Conservation (phyloP, 2,797 vertebrate genomes). For the Pseudochromis fuscus region DNA sequence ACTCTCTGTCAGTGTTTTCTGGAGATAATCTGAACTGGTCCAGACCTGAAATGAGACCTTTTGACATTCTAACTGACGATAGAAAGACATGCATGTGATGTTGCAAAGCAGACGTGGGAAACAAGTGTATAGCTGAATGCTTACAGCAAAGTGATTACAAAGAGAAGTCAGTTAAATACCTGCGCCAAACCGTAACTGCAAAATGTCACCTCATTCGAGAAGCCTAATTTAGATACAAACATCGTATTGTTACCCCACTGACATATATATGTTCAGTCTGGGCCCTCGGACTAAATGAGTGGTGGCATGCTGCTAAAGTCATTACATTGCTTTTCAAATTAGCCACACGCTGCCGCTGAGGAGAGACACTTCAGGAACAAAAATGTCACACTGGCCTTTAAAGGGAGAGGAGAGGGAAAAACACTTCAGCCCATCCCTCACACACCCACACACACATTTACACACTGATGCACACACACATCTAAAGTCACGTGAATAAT, state of each 20-base stretch:
- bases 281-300: neutral
- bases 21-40: too few relatives aligned
- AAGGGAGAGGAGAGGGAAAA: slow-evolving; percentile 31
- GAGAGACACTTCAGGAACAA: slow-evolving; percentile 39
- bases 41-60: too few relatives aligned
- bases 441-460: neutral
- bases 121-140: too few relatives aligned
- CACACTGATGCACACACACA: slow-evolving; percentile 17
- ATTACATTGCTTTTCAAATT: slow-evolving; percentile 57
- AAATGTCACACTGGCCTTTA: slow-evolving; percentile 67
- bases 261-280: slow-evolving; percentile 3
- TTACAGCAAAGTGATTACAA: too few relatives aligned
- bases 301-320: slow-evolving; percentile 31
- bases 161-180: too few relatives aligned
- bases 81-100: too few relatives aligned
- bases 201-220: neutral
- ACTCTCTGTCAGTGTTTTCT: too few relatives aligned
- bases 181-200: neutral
- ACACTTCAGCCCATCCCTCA: neutral
- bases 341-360: slow-evolving; percentile 32
- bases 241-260: neutral
- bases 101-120: too few relatives aligned
- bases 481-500: neutral
- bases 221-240: neutral
- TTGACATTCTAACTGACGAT: too few relatives aligned